These are phyloP conservation scores for Bugula neritina DNA, from an alignment of 2,888 invertebrate species.

Conservation along the genomic window DNA sequence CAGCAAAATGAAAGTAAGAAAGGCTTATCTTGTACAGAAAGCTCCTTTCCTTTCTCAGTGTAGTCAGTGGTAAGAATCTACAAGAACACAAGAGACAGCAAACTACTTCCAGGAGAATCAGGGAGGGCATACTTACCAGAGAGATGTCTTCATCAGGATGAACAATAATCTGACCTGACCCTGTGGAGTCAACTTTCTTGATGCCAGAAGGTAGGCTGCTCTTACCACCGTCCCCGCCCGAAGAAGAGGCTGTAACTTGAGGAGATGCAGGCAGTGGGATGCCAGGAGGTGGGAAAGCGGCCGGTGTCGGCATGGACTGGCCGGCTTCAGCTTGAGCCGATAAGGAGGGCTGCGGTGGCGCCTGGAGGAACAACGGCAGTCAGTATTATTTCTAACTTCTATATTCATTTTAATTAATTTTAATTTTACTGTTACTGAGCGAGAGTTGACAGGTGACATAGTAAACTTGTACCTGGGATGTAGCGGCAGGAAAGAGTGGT, in stretches of 20 bases:
- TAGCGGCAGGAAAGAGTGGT: slow-evolving; percentile 29
- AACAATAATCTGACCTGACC: slow-evolving; percentile 59
- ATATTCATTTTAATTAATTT: too few species aligned
- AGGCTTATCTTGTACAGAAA: too few species aligned
- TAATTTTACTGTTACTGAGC: too few species aligned
- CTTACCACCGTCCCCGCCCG: not conserved
- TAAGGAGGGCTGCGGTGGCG: slow-evolving; percentile 7
- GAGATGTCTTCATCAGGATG: slow-evolving; percentile 91
- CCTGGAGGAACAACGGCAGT: slow-evolving; percentile 10
- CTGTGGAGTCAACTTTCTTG: slow-evolving; percentile 8
- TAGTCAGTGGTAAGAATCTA: too few species aligned
- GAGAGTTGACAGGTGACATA: too few species aligned
- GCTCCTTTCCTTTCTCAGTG: too few species aligned
- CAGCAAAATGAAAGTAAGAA: too few species aligned
- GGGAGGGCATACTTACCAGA: slow-evolving; percentile 56
- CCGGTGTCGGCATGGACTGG: not conserved
- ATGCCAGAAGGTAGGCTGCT: not conserved
- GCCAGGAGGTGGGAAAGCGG: not conserved
- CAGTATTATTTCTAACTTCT: too few species aligned
- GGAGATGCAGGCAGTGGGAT: not conserved
- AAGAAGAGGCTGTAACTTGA: not conserved
- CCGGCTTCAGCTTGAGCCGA: slow-evolving; percentile 1
- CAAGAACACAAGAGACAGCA: not conserved
- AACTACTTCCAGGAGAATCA: too few species aligned
- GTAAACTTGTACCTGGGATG: slow-evolving; percentile 27